phyloP scores from a whole-genome alignment of 2,113 vertebrate species.

The Apaloderma vittatum region DNA sequence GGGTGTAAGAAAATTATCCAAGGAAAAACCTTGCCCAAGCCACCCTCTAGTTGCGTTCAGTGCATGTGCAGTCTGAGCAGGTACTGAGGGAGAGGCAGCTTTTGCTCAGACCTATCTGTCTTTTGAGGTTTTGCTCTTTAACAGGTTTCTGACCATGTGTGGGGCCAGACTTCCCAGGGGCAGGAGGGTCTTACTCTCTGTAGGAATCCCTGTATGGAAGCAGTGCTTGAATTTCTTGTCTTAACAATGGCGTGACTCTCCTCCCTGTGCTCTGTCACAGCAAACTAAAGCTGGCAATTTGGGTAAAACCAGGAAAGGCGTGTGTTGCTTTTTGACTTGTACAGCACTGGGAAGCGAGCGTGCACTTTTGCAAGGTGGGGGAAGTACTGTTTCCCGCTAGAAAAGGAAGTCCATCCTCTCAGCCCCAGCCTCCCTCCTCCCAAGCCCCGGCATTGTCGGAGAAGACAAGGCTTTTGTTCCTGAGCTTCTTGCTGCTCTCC shows the following conservation, averaged over 20 bases:
- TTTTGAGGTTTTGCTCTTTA: neutral
- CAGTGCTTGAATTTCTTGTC: rapidly evolving
- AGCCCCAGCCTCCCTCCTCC: neutral
- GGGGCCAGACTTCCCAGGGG: neutral
- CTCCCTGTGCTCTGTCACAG: neutral
- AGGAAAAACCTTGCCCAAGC: rapidly evolving
- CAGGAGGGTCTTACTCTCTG: neutral
- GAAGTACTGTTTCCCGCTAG: neutral
- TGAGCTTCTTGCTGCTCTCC: neutral
- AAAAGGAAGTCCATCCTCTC: neutral
- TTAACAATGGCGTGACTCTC: neutral
- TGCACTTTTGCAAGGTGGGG: neutral
- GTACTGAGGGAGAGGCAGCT: neutral
- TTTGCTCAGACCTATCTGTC: neutral
- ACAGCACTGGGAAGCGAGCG: neutral
- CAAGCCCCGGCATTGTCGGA: neutral
- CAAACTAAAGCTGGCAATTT: neutral
- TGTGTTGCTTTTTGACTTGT: neutral
- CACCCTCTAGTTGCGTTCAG: rapidly evolving
- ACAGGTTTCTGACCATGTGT: rapidly evolving
- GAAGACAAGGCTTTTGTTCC: constrained; percentile 39
- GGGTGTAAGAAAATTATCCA: neutral
- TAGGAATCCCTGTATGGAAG: neutral
- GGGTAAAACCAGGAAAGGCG: neutral
- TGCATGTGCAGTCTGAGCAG: neutral